phyloP scores from a whole-genome alignment of 2,113 vertebrate genomes.

The Gobio gobio region DNA sequence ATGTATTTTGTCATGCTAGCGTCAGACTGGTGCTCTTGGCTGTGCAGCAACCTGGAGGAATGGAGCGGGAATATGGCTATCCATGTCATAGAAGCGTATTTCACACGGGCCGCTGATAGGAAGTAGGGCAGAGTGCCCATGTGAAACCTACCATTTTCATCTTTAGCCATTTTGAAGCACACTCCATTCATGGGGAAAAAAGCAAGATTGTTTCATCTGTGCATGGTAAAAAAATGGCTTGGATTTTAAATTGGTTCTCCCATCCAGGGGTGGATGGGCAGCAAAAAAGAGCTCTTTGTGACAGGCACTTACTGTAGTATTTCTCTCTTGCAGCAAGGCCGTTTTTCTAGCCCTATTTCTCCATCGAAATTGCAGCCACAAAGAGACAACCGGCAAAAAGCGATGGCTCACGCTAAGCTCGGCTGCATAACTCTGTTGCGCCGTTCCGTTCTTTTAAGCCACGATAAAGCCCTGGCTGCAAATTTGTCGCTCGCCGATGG shows the following conservation, averaged over 20 bases:
- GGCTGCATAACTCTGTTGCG: neutral
- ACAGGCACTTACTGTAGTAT: slow-evolving; percentile 36
- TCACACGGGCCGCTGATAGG: slow-evolving; percentile 32
- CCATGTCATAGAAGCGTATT: slow-evolving; percentile 39
- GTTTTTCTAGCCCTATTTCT: neutral
- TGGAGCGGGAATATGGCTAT: slow-evolving; percentile 20
- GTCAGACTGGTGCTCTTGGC: slow-evolving; percentile 31
- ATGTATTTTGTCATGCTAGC: slow-evolving; percentile 30
- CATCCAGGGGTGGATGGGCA: slow-evolving; percentile 35
- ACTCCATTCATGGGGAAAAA: slow-evolving; percentile 48
- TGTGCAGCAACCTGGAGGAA: slow-evolving; percentile 31
- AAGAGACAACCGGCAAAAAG: neutral
- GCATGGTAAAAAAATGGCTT: slow-evolving; percentile 37
- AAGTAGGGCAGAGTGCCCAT: slow-evolving; percentile 43
- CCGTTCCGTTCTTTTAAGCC: slow-evolving; percentile 14
- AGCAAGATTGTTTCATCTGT: slow-evolving; percentile 52
- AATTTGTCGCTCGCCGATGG: slow-evolving; percentile 22
- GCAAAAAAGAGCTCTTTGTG: slow-evolving; percentile 33
- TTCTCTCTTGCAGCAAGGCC: neutral
- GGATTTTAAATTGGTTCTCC: slow-evolving; percentile 51
- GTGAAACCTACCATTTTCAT: slow-evolving; percentile 59
- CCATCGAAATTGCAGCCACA: neutral
- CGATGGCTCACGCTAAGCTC: neutral
- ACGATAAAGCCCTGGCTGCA: neutral
- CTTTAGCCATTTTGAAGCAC: slow-evolving; percentile 50